Evolutionary conservation across 2,888 invertebrate species (phyloP), one percentile per base, ranked within the genome.

Genomic region (Lumbricus terrestris): DNA sequence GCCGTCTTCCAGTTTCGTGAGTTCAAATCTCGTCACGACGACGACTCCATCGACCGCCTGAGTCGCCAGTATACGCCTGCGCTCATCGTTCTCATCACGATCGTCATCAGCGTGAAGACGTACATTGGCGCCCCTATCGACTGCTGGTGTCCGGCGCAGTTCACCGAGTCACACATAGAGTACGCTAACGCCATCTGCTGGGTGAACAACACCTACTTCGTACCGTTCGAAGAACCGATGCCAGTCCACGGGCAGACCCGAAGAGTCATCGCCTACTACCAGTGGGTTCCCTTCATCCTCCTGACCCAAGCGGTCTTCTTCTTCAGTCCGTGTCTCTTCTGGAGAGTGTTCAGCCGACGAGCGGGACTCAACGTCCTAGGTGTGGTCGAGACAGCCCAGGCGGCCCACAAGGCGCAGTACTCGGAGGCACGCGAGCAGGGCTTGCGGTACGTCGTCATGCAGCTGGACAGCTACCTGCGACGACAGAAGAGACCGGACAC

Each of bases 41-140:
- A 95, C 92, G 95, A 95, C 92, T 92, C 94, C 29, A 93, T 94
- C 34, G 95, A 95, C 92, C 92, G 94, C 37, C 92, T 95, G 88
- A 95, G 94, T 91, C 83, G 95, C 91, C 93, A 94, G 91, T 95
- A 95, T 92, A 95, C 95, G 13, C 94, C 94, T 34, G 94, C 93
- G n/a, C 92, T 95, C 33, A 93, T 95, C 89, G 94, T 94, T 88
- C 93, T 95, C 42, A 94, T 95, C 92, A 94, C 95, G 1, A 93
- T 95, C 83, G 93, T 95, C 88, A 94, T 95, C 88, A 94, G 94
- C 89, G 94, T 95, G 54, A 93, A 95, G 83, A 95, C 95, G 92
- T 95, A 94, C 93, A 94, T 95, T 42, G 95, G 95, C 13, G 94
- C 94, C 89, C 94, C 94, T n/a, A 94, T 95, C 94, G 98, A 98